Percentiles rank a stretch among this genome's conserved stretches.
Conservation (phyloP, 1,140 invertebrate species). For the Tetragonula clypearis region DNA sequence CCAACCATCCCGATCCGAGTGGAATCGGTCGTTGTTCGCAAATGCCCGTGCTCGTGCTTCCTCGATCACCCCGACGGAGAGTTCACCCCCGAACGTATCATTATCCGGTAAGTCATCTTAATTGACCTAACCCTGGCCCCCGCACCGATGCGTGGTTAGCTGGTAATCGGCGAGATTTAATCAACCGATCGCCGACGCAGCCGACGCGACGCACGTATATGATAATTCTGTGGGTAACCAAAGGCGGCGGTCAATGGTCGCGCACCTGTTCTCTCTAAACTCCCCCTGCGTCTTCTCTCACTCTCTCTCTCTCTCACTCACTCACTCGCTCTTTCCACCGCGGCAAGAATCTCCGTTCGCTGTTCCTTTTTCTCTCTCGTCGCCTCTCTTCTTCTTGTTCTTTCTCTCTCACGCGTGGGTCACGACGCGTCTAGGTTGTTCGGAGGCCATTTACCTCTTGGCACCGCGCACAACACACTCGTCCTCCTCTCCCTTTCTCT, state of each 20-base stretch:
- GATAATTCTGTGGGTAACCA: conserved; percentile 72
- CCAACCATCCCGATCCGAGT: background rate
- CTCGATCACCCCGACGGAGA: background rate
- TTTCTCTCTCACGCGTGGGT: conserved; percentile 66
- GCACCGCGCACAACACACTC: conserved; percentile 58
- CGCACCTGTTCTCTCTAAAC: conserved; percentile 80
- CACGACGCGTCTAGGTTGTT: conserved; percentile 80
- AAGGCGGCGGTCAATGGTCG: conserved; percentile 72
- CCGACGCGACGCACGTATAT: conserved; percentile 61
- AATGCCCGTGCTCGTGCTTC: background rate
- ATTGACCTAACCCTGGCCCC: conserved; percentile 59
- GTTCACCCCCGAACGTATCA: conserved; percentile 56
- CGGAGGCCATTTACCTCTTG: conserved; percentile 79
- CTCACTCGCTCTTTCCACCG: conserved; percentile 17
- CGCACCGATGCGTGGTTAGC: conserved; percentile 40
- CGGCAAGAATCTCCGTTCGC: background rate
- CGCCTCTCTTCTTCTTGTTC: conserved; percentile 3
- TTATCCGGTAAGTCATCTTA: conserved; percentile 68
- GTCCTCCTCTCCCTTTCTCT: conserved; percentile 46
- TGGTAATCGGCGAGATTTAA: conserved; percentile 71
- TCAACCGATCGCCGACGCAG: conserved; percentile 62
- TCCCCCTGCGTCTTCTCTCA: conserved; percentile 34
- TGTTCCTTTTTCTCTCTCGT: background rate
- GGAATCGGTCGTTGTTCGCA: background rate
- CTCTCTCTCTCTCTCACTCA: background rate